A percentile compares a stretch with the other conserved stretches of the same genome.
Evolutionary conservation across 53 echinoderm and acorn worm genomes (phyloP).

Genomic region (Pentamera pediparva): DNA sequence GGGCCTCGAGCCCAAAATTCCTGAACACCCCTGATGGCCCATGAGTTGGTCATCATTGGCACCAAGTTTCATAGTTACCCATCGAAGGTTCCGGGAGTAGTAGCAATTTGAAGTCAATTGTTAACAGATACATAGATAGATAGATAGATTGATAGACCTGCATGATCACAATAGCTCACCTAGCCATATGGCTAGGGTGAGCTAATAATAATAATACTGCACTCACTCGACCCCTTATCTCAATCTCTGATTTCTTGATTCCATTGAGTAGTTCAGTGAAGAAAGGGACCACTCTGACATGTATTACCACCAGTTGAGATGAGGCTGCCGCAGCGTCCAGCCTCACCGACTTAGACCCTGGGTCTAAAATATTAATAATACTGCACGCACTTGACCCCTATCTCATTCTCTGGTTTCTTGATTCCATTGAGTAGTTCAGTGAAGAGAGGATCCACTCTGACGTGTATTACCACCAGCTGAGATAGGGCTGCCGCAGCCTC

Average conservation of each 20-base stretch:
- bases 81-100: too few species aligned
- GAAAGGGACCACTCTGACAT: constrained; percentile 89
- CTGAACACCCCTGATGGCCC: too few species aligned
- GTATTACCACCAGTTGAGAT: constrained; percentile 82
- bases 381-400: constrained; percentile 64
- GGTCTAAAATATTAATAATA: not conserved
- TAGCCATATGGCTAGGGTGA: too few species aligned
- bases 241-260: constrained; percentile 91
- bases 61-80: too few species aligned
- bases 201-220: too few species aligned
- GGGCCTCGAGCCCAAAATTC: too few species aligned
- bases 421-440: constrained; percentile 84
- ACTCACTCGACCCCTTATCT: constrained; percentile 42
- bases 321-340: constrained; percentile 87
- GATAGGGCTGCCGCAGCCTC: constrained; percentile 85
- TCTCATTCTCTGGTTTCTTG: constrained; percentile 93
- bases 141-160: too few species aligned
- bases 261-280: constrained; percentile 90
- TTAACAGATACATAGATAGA: too few species aligned
- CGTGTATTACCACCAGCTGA: constrained; percentile 85
- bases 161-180: too few species aligned
- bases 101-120: too few species aligned
- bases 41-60: too few species aligned
- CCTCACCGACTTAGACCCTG: constrained; percentile 66
- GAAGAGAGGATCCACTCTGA: constrained; percentile 95